Percentiles rank a stretch among this genome's conserved stretches.
phyloP scores from a whole-genome alignment of 92 coral and sea anemone genomes.

The Anthopleura xanthogrammica region DNA sequence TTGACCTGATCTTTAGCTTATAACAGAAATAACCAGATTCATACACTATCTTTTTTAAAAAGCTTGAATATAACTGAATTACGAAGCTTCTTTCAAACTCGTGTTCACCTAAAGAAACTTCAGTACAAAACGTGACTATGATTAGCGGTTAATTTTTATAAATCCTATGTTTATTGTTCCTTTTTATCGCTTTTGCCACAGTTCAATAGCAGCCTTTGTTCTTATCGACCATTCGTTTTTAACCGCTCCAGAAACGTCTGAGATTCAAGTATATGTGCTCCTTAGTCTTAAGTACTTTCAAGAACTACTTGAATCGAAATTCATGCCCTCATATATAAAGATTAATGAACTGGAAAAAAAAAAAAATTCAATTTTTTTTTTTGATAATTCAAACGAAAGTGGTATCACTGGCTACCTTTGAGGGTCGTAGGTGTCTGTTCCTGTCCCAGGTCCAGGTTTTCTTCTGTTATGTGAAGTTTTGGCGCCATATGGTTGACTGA shows the following conservation, averaged over 20 bases:
- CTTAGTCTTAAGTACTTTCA: not conserved
- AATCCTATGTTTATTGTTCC: not conserved
- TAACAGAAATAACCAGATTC: no score
- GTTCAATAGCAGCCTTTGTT: slow-evolving; percentile 1
- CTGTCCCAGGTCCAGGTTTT: not conserved
- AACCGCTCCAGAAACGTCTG: not conserved
- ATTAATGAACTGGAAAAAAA: not conserved
- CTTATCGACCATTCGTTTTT: not conserved
- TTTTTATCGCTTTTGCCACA: not conserved
- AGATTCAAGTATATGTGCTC: not conserved
- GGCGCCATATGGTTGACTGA: not conserved
- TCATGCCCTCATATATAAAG: not conserved
- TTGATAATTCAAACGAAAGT: not conserved
- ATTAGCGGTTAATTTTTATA: not conserved
- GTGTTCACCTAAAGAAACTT: not conserved
- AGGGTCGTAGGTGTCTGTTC: not conserved
- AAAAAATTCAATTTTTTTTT: not conserved
- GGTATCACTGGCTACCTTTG: not conserved
- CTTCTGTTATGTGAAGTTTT: not conserved
- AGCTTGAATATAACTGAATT: no score
- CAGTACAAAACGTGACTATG: not conserved
- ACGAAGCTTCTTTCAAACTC: not conserved
- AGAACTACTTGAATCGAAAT: not conserved
- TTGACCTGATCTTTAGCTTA: not conserved
- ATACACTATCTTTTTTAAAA: no score